Conservation (phyloP, 1,140 invertebrate genomes). For the Wasmannia auropunctata region DNA sequence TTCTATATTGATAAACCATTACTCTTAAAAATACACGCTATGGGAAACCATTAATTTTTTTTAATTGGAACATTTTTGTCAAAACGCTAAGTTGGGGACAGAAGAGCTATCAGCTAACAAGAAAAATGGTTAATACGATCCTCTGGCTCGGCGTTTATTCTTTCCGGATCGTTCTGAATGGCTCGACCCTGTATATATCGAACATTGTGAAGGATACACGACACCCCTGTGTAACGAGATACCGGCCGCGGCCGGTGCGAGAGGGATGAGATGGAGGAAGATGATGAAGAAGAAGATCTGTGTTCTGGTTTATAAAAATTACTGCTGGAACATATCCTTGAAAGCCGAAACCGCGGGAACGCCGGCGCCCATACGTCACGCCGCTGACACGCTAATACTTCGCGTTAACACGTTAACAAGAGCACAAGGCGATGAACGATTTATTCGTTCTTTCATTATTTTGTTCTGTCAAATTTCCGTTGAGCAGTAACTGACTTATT, state of each 20-base stretch:
- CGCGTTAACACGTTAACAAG: constrained; percentile 34
- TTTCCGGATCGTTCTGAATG: constrained; percentile 18
- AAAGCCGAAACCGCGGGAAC: constrained; percentile 74
- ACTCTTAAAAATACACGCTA: not conserved
- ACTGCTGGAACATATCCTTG: constrained; percentile 49
- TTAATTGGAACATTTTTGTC: constrained; percentile 1
- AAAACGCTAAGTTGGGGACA: not conserved
- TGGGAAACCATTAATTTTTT: not conserved
- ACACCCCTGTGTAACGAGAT: constrained; percentile 80
- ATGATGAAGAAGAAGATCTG: constrained; percentile 71
- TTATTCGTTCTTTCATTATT: not conserved
- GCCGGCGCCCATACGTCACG: constrained; percentile 63
- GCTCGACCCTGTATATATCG: constrained; percentile 9
- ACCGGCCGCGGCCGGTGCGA: constrained; percentile 68
- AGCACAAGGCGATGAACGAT: not conserved
- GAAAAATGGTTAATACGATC: constrained; percentile 20
- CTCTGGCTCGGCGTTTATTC: not conserved
- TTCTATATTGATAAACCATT: not conserved
- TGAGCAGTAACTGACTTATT: not conserved
- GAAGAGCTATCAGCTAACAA: not conserved
- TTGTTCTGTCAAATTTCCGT: not conserved
- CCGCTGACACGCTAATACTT: constrained; percentile 4
- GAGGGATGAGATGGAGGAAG: constrained; percentile 56
- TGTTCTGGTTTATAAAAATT: constrained; percentile 74
- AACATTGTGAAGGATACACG: constrained; percentile 71